Base-by-base conservation (phyloP, 2,888 invertebrate genomes). In the Synergus itoensis region DNA sequence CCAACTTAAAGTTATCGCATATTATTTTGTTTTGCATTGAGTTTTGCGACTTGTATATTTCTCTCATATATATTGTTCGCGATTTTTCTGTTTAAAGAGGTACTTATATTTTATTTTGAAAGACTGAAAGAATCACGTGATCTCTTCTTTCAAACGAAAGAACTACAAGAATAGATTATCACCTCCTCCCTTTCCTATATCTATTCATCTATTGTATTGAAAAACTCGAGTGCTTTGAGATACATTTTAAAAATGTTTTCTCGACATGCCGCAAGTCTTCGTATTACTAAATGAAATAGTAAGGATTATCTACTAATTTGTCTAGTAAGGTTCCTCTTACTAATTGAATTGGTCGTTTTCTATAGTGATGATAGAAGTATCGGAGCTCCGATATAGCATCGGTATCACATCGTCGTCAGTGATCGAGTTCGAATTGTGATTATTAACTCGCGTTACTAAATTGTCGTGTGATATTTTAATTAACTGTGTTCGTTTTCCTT, bases 141-240 rank as follows among this genome's bases (percentile, higher is more conserved):
- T 14, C n/a, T 48, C 9, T 53, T 11, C 14, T 12, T 43, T 45
- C 12, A 14, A 48, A 69, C 36, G 48, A 53, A 65, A 65, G 5
- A 3, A 40, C 64, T n/a, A 65, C 64, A n/a, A 65, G 36, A 73
- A 28, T 73, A 73, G 53, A 73, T 48, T 48, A 36, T 48, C 69
- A 36, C 28, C 16, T 69, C 28, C 16, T 69, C 28, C 21, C 21
- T 45, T 36, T 69, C 48, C 48, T 48, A 69, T 28, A 28, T 28
- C 28, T 28, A 28, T 28, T 1, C n/a, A n/a, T 1, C 28, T 36
- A 36, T 73, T 73, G 36, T n/a, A 73, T 53, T n/a, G 9, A 28
- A 48, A 73, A 53, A 53, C 9, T 53, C 48, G 11, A 53, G 53
- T 73, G 53, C 73, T 73, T 73, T 73, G 36, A 73, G 36, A 73